These are phyloP conservation scores for Lutra lutra DNA, from an alignment of 2,797 vertebrate genomes.

Conservation along the genomic window DNA sequence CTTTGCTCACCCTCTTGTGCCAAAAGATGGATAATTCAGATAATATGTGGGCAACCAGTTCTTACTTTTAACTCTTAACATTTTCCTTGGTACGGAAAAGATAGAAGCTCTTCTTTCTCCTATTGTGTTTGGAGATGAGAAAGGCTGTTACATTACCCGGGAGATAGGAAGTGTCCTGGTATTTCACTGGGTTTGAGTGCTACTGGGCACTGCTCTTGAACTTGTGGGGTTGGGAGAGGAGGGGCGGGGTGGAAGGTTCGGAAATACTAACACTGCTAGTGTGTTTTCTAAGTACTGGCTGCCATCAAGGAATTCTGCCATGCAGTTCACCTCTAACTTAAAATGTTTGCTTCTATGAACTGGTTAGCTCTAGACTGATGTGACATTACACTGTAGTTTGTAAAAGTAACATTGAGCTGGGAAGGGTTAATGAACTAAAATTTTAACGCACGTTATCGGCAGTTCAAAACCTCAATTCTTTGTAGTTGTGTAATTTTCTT, in stretches of 20 bases:
- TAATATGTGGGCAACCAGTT: conserved; percentile 19
- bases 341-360: conserved; percentile 62
- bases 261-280: neutral
- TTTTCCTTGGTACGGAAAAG: conserved; percentile 1
- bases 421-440: conserved; percentile 82
- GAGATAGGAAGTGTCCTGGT: conserved; percentile 27
- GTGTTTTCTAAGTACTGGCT: conserved; percentile 74
- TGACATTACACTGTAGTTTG: conserved; percentile 60
- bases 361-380: conserved; percentile 68
- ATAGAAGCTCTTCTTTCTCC: neutral
- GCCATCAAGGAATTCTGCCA: conserved; percentile 79
- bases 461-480: conserved; percentile 77
- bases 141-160: conserved; percentile 66
- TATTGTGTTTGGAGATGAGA: conserved; percentile 48
- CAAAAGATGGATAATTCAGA: conserved; percentile 54
- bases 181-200: conserved; percentile 13
- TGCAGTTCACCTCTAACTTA: conserved; percentile 75
- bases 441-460: conserved; percentile 68
- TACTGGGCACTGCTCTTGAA: neutral
- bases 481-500: conserved; percentile 85
- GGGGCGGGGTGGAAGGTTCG: neutral
- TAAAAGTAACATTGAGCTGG: conserved; percentile 82
- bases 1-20: conserved; percentile 56
- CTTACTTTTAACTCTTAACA: conserved; percentile 48
- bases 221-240: neutral